A percentile compares a stretch with the other conserved stretches of the same genome.
phyloP scores from a whole-genome alignment of 2,113 vertebrate species.

The Epinephelus lanceolatus region DNA sequence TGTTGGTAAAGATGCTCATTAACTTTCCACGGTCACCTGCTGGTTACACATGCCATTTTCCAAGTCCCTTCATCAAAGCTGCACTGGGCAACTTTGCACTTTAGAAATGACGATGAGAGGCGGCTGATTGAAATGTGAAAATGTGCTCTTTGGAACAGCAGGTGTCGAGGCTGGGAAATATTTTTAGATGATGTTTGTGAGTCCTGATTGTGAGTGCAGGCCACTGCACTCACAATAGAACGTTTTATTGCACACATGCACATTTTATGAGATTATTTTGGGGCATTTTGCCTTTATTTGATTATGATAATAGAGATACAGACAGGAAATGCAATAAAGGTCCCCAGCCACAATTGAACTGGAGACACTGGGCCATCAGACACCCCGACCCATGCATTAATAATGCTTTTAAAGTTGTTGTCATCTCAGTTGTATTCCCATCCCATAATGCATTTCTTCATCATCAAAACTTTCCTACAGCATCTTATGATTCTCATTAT shows the following conservation, averaged over 20 bases:
- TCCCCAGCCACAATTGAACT: not conserved
- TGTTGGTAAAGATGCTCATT: not conserved
- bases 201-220: conserved; percentile 1
- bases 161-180: not conserved
- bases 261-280: not conserved
- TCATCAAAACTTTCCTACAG: too few species aligned
- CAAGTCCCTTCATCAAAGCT: not conserved
- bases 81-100: not conserved
- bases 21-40: not conserved
- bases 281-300: not conserved
- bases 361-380: too few species aligned
- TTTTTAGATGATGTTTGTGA: not conserved
- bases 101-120: not conserved
- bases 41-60: not conserved
- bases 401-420: too few species aligned
- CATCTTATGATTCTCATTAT: too few species aligned
- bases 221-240: not conserved
- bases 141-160: not conserved
- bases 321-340: not conserved
- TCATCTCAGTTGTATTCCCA: too few species aligned
- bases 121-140: conserved; percentile 1
- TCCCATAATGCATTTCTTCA: too few species aligned
- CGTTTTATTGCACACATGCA: not conserved
- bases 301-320: not conserved
- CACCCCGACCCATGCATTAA: too few species aligned